Percentiles rank a stretch among this genome's conserved stretches.
These are phyloP conservation scores for Drosophila basisetae DNA, from an alignment of 2,888 invertebrate genomes.

Conservation along the genomic window DNA sequence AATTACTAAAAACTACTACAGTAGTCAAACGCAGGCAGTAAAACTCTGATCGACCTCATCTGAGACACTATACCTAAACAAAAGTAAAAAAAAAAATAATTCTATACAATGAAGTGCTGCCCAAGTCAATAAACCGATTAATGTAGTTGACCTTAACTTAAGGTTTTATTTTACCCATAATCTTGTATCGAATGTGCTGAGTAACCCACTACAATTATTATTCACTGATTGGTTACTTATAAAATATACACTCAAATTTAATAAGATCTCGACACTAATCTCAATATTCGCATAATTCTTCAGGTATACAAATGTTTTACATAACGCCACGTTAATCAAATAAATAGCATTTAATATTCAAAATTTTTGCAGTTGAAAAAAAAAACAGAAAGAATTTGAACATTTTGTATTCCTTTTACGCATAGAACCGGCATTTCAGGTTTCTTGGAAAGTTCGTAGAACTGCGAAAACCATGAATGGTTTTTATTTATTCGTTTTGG, in stretches of 20 bases:
- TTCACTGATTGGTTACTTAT: background rate
- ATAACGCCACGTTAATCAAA: background rate
- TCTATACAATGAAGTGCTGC: background rate
- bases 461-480: slow-evolving; percentile 39
- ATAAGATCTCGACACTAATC: background rate
- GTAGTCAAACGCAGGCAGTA: background rate
- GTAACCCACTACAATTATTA: slow-evolving; percentile 22
- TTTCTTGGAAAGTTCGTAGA: slow-evolving; percentile 54
- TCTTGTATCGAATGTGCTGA: slow-evolving; percentile 5
- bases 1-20: background rate
- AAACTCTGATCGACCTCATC: slow-evolving; percentile 3
- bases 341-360: slow-evolving; percentile 27
- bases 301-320: slow-evolving; percentile 5
- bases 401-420: slow-evolving; percentile 23
- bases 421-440: slow-evolving; percentile 45
- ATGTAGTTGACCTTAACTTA: background rate
- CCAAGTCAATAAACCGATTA: slow-evolving; percentile 4
- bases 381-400: slow-evolving; percentile 28
- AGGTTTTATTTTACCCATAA: background rate
- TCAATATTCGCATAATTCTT: slow-evolving; percentile 11
- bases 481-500: slow-evolving; percentile 3
- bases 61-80: background rate
- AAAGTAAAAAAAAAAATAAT: background rate
- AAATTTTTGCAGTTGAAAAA: slow-evolving; percentile 5
- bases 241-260: background rate